Evolutionary conservation across 2,888 invertebrate species (phyloP).

Genomic region (Parnassius glacialis): DNA sequence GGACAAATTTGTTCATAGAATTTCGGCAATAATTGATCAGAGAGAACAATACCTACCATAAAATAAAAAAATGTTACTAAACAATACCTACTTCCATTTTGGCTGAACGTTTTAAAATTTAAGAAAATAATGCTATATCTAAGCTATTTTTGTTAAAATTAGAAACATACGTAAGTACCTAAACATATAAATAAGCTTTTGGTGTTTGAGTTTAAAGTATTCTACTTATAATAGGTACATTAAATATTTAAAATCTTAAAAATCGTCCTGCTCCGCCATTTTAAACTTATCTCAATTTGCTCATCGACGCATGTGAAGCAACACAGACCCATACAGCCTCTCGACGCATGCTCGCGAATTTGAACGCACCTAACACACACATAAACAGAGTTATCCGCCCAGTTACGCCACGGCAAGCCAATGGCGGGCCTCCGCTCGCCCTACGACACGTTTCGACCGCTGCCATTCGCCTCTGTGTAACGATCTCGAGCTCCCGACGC

Average conservation of each 20-base stretch:
- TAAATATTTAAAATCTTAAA: background rate
- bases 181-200: no score
- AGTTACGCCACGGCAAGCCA: conserved; percentile 54
- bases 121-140: no score
- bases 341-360: conserved; percentile 52
- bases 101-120: no score
- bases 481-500: conserved; percentile 57
- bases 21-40: no score
- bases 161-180: no score
- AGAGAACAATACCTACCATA: no score
- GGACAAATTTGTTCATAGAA: no score
- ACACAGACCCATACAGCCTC: conserved; percentile 43
- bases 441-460: conserved; percentile 53
- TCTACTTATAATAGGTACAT: no score
- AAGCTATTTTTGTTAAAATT: no score
- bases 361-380: conserved; percentile 56
- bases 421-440: conserved; percentile 60
- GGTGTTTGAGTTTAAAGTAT: no score
- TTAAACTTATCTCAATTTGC: conserved; percentile 33
- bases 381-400: conserved; percentile 52
- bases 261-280: conserved; percentile 15
- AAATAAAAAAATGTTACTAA: no score
- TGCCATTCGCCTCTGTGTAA: conserved; percentile 62
- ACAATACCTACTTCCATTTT: no score
- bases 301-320: conserved; percentile 32